Conservation (phyloP, 35 echinoderm and acorn worm genomes). For the Holothuria glaberrima region DNA sequence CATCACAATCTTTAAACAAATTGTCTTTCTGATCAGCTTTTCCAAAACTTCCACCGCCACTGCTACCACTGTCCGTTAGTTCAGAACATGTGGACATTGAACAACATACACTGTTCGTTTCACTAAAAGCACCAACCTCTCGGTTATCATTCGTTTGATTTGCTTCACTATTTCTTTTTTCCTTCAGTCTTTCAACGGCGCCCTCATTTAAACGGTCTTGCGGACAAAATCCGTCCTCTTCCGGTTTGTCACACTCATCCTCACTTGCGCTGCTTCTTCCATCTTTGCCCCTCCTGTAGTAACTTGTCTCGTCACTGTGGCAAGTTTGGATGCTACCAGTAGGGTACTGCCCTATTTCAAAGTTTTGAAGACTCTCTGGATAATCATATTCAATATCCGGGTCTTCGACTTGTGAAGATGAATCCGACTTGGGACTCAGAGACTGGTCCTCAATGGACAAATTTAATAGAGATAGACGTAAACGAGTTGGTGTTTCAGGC, state of each 20-base stretch:
- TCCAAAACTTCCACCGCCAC: constrained; percentile 83
- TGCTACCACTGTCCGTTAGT: constrained; percentile 83
- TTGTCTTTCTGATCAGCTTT: constrained; percentile 71
- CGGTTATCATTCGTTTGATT: background rate
- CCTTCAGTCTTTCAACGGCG: background rate
- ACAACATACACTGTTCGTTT: constrained; percentile 64
- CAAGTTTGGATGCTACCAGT: constrained; percentile 10
- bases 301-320: constrained; percentile 44
- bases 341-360: constrained; percentile 13
- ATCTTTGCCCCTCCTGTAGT: background rate
- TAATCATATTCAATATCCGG: constrained; percentile 33
- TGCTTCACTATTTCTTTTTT: background rate
- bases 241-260: background rate
- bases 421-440: constrained; percentile 4
- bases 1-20: constrained; percentile 49
- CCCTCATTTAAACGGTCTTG: background rate
- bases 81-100: constrained; percentile 93
- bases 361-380: constrained; percentile 51
- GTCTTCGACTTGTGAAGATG: constrained; percentile 19
- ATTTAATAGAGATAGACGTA: constrained; percentile 33
- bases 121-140: constrained; percentile 37
- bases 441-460: constrained; percentile 31
- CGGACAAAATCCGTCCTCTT: too few species aligned
- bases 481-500: constrained; percentile 44
- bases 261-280: constrained; percentile 43